Percentiles rank a stretch among this genome's conserved stretches.
These are phyloP conservation scores for Percopsis omiscomaycus DNA, from an alignment of 2,797 vertebrate genomes.

Conservation along the genomic window DNA sequence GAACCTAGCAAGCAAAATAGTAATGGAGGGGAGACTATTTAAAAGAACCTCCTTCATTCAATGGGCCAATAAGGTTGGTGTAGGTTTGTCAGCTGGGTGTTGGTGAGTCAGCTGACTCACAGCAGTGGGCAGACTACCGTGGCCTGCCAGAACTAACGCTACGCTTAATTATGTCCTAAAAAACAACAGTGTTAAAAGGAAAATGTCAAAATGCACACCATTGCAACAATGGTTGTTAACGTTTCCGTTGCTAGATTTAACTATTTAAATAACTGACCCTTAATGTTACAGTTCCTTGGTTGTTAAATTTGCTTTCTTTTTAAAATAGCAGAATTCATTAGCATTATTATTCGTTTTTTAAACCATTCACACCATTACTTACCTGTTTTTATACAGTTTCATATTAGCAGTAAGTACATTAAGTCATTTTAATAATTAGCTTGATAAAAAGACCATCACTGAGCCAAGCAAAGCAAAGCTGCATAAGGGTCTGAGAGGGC, in stretches of 20 bases:
- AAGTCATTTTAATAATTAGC: background rate
- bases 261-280: too few species aligned
- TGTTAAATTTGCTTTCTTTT: background rate
- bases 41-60: too few species aligned
- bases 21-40: background rate
- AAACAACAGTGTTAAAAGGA: background rate
- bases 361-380: background rate
- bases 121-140: too few species aligned
- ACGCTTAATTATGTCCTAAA: background rate
- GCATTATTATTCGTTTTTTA: too few species aligned
- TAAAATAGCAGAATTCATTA: too few species aligned
- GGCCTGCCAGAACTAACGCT: background rate
- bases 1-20: too few species aligned
- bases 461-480: constrained; percentile 13
- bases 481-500: constrained; percentile 63
- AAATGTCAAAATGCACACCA: too few species aligned
- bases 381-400: constrained; percentile 16
- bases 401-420: background rate
- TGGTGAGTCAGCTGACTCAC: too few species aligned
- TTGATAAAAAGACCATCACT: constrained; percentile 30
- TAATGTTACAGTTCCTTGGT: background rate
- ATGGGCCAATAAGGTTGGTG: too few species aligned
- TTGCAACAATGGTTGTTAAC: too few species aligned
- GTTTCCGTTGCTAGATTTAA: too few species aligned
- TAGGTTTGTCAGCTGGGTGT: too few species aligned